Percentiles rank a stretch among this genome's conserved stretches.
These are phyloP conservation scores for Patella caerulea DNA, from an alignment of 2,888 invertebrate genomes.

Conservation along the genomic window DNA sequence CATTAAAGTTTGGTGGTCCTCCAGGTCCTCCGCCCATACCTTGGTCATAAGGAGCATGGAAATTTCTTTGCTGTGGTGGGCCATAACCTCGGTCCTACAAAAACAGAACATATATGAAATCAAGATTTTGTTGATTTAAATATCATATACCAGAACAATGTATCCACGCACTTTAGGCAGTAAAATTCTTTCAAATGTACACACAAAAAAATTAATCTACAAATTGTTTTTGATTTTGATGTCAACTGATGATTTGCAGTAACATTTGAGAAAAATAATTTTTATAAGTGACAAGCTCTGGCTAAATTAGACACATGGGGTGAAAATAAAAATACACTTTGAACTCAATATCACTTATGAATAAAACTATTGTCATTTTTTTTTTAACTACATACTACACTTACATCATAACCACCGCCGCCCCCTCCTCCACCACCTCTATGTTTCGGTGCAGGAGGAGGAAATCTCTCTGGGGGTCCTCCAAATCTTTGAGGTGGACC, in stretches of 20 bases:
- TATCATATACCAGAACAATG: neutral
- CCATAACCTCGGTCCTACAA: slow-evolving; percentile 39
- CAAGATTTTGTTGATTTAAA: neutral
- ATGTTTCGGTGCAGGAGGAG: slow-evolving; percentile 46
- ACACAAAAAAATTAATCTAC: neutral
- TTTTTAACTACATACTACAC: neutral
- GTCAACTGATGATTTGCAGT: neutral
- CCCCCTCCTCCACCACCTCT: slow-evolving; percentile 21
- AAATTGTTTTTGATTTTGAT: neutral
- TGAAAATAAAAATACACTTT: neutral
- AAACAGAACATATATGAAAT: neutral
- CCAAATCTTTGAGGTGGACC: slow-evolving; percentile 45
- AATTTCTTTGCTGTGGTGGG: slow-evolving; percentile 28
- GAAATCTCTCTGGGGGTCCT: slow-evolving; percentile 12
- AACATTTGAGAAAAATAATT: no score
- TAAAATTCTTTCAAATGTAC: neutral
- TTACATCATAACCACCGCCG: neutral
- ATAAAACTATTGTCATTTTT: neutral
- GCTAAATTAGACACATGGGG: neutral
- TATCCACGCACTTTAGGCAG: neutral
- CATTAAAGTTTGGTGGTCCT: slow-evolving; percentile 35
- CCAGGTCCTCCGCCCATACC: slow-evolving; percentile 24
- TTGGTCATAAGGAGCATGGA: slow-evolving; percentile 25
- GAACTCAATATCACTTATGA: neutral
- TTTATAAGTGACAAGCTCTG: no score